Conservation (phyloP, 2,888 invertebrate species). For the Luffia ferchaultella region DNA sequence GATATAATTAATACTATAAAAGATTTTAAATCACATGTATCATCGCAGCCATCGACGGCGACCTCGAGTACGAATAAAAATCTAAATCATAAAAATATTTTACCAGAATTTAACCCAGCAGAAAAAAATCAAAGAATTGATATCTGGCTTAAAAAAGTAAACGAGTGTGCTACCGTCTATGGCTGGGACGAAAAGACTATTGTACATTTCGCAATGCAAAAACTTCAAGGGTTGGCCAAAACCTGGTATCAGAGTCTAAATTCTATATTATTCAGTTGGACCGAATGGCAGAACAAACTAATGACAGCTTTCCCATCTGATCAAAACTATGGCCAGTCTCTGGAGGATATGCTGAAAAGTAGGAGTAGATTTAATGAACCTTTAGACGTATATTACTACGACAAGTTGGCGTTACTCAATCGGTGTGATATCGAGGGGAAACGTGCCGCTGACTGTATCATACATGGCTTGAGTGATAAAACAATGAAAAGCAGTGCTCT, state of each 20-base stretch:
- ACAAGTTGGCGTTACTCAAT: not conserved
- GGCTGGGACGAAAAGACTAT: constrained; percentile 14
- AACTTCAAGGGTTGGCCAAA: constrained; percentile 16
- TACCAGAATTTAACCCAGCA: not conserved
- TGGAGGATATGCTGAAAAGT: constrained; percentile 11
- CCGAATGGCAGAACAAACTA: constrained; percentile 14
- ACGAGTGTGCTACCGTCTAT: not conserved
- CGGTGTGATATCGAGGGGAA: not conserved
- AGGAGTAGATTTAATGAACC: constrained; percentile 1
- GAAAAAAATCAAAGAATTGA: not conserved
- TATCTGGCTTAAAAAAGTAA: not conserved
- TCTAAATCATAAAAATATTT: not conserved
- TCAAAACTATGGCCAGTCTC: too few relatives aligned
- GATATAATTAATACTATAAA: not conserved
- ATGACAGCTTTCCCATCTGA: constrained; percentile 8
- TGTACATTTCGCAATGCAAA: constrained; percentile 15
- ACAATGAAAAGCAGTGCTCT: not conserved
- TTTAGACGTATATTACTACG: not conserved
- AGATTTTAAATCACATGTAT: not conserved
- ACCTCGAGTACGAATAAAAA: not conserved
- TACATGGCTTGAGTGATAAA: not conserved
- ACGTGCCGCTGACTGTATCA: not conserved
- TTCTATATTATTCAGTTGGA: constrained; percentile 14
- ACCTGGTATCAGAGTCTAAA: too few relatives aligned
- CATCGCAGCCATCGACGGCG: not conserved